Evolutionary conservation across 2,888 invertebrate genomes (phyloP).

Genomic region (Nomada fabriciana): DNA sequence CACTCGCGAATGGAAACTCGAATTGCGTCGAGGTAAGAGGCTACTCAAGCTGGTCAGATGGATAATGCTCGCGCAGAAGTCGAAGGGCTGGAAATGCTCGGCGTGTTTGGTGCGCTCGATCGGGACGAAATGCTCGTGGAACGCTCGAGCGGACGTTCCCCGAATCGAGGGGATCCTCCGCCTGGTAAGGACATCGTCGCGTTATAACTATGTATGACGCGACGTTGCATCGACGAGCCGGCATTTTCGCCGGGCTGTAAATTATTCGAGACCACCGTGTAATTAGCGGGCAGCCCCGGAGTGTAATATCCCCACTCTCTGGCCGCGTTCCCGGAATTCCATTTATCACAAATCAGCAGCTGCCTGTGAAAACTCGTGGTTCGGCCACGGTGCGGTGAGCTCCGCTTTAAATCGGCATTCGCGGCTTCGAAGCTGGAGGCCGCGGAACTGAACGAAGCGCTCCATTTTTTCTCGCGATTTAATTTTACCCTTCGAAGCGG

Average conservation of each 20-base stretch:
- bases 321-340: constrained; percentile 77
- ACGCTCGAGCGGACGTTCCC: constrained; percentile 23
- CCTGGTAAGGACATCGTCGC: constrained; percentile 40
- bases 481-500: neutral
- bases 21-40: no score
- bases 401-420: constrained; percentile 14
- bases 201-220: constrained; percentile 56
- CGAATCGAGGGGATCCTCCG: neutral
- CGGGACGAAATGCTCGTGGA: constrained; percentile 8
- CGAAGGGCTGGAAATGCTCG: neutral
- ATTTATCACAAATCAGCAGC: constrained; percentile 81
- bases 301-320: constrained; percentile 74
- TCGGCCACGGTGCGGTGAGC: constrained; percentile 14
- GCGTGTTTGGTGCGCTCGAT: neutral
- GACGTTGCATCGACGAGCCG: constrained; percentile 69
- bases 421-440: neutral
- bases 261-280: constrained; percentile 79
- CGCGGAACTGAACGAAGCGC: neutral
- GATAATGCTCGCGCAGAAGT: no score
- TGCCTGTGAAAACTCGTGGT: constrained; percentile 68
- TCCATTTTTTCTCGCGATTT: neutral
- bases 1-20: neutral
- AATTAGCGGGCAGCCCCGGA: constrained; percentile 79
- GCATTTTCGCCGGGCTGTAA: constrained; percentile 78
- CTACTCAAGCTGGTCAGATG: no score